These are phyloP conservation scores for Batillaria attramentaria DNA, from an alignment of 1,140 invertebrate species.

Conservation along the genomic window DNA sequence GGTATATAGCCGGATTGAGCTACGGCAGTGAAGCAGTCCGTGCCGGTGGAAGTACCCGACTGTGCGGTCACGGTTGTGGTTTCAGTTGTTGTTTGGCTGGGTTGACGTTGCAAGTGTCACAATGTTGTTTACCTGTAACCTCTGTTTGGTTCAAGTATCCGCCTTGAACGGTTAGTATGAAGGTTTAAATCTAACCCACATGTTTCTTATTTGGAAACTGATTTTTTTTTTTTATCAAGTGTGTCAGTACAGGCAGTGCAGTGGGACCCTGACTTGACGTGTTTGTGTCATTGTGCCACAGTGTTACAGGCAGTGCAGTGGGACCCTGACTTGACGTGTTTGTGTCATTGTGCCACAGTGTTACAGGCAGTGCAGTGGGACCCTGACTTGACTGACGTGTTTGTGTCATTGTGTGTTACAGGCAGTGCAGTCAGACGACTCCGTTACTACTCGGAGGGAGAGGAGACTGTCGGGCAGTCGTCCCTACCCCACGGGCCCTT, in stretches of 20 bases:
- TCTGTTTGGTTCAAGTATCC: no score
- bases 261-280: not conserved
- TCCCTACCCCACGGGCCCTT: slow-evolving; percentile 33
- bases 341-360: not conserved
- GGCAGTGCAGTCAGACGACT: slow-evolving; percentile 37
- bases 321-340: not conserved
- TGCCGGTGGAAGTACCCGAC: no score
- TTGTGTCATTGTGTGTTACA: not conserved
- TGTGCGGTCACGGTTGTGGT: no score
- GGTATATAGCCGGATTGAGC: no score
- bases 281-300: not conserved
- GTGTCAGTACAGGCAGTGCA: not conserved
- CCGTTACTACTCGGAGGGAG: slow-evolving; percentile 46
- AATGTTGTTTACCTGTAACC: no score
- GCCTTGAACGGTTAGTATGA: no score
- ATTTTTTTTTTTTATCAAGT: no score
- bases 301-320: not conserved
- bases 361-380: not conserved
- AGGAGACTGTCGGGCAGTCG: slow-evolving; percentile 19
- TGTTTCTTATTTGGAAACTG: no score
- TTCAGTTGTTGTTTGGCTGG: no score
- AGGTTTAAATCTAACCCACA: no score
- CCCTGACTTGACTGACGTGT: not conserved
- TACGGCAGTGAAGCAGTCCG: no score
- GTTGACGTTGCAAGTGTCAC: no score